Conservation (phyloP, 1,140 invertebrate genomes). For the Euschistus heros region DNA sequence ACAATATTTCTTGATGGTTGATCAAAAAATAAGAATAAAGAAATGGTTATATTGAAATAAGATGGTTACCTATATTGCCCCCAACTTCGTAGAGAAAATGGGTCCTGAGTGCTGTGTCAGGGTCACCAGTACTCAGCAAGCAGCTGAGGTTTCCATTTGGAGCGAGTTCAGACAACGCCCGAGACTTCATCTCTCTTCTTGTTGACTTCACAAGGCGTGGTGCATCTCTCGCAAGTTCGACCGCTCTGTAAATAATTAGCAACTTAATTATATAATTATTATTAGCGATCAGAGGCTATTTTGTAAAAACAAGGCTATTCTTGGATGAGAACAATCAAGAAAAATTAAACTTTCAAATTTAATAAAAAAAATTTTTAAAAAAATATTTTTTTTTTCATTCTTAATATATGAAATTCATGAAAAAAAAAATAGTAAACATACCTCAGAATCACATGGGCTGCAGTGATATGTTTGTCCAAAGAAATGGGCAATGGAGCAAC, state of each 20-base stretch:
- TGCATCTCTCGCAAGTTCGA: slow-evolving; percentile 26
- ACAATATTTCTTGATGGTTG: too few species aligned
- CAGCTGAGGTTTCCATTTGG: slow-evolving; percentile 37
- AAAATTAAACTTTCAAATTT: too few species aligned
- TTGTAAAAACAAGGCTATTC: too few species aligned
- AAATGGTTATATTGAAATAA: too few species aligned
- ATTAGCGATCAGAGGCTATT: too few species aligned
- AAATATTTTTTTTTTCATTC: background rate
- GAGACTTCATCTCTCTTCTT: slow-evolving; percentile 30
- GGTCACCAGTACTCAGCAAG: slow-evolving; percentile 36
- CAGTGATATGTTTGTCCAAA: slow-evolving; percentile 38
- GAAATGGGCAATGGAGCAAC: slow-evolving; percentile 38
- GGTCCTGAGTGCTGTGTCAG: slow-evolving; percentile 38
- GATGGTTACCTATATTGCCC: slow-evolving; percentile 43
- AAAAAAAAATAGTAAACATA: slow-evolving; percentile 28
- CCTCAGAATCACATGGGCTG: slow-evolving; percentile 41
- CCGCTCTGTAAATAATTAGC: slow-evolving; percentile 15
- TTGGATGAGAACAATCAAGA: too few species aligned
- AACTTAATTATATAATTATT: background rate
- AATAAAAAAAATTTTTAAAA: too few species aligned
- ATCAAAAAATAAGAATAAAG: background rate
- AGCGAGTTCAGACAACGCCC: slow-evolving; percentile 31
- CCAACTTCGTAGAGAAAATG: slow-evolving; percentile 44
- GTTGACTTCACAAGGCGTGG: slow-evolving; percentile 25
- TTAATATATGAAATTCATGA: background rate